Conservation (phyloP, 2,113 vertebrate genomes). For the Diadophis punctatus region DNA sequence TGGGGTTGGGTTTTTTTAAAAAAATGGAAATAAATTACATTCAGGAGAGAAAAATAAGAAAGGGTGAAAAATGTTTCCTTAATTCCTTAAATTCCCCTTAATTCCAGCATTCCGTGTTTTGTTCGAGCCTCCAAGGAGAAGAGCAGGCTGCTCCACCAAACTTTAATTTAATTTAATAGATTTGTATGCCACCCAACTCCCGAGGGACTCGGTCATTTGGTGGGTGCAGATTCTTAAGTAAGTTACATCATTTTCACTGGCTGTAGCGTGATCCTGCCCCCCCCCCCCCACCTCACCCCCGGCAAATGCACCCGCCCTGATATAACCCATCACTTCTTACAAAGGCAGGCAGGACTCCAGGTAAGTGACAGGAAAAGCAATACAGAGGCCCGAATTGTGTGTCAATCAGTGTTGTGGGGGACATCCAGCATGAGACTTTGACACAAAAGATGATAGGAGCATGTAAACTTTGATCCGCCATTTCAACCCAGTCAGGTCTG, state of each 20-base stretch:
- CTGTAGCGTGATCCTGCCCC: neutral
- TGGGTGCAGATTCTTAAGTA: neutral
- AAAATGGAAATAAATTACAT: neutral
- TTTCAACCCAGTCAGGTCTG: neutral
- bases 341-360: neutral
- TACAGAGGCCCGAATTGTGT: neutral
- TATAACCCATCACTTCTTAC: neutral
- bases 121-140: neutral
- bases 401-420: neutral
- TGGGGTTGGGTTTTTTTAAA: neutral
- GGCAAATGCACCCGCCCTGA: neutral
- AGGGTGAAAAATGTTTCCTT: neutral
- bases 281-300: no score
- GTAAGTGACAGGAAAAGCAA: neutral
- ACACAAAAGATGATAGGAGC: neutral
- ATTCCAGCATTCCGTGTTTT: neutral
- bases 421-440: neutral
- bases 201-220: neutral
- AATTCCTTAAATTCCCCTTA: neutral
- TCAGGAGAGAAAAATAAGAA: neutral
- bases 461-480: neutral
- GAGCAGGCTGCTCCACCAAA: neutral
- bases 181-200: no score
- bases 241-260: neutral
- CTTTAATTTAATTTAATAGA: no score